Evolutionary conservation across 2,888 invertebrate species (phyloP), one percentile per base, ranked within the genome.

Genomic region (Apotomis capreana): DNA sequence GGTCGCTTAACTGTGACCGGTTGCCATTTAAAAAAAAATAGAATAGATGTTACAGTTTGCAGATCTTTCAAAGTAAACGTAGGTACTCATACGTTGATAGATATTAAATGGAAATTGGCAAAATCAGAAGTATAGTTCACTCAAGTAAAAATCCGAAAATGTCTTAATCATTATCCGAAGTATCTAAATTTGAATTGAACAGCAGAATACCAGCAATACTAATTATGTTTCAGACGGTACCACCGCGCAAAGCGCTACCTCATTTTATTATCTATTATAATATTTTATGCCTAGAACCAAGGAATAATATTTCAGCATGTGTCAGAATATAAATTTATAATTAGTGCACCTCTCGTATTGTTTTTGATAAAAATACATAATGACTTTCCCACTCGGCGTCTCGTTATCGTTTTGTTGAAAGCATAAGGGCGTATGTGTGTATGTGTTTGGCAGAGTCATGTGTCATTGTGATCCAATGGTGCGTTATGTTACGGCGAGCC

Each of bases 341-440:
- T 72, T 68, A 72, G 68, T 52, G 62, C 68, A 58, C 59, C 54
- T 59, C 52, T 60, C 54, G 62, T 72, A 68, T 68, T 68, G 62
- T 72, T 68, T 60, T 65, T 68, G 62, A 72, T 68, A 72, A 68
- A 72, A 64, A 40, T 44, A 71, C 68, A 68, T 58, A 58, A 72
- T 71, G 67, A 68, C 13, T 51, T 60, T 68, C 71, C 71, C 58
- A 58, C 58, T 71, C 62, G 64, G 37, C 15, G 44, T 60, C 58
- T 68, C 62, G 68, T 72, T 65, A 60, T 52, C 60, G 65, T n/a
- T 10, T 3, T n/a, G 44, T n/a, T 6, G 15, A n/a, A 10, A 12
- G 55, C 55, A 46, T 26, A 46, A 55, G 26, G 55, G 12, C 44
- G 15, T 15, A 65, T 55, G 26, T 65, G 37, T 40, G 5, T n/a